Base-by-base conservation (phyloP, 2,797 vertebrate genomes). In the Gymnoscopelus microlampas region DNA sequence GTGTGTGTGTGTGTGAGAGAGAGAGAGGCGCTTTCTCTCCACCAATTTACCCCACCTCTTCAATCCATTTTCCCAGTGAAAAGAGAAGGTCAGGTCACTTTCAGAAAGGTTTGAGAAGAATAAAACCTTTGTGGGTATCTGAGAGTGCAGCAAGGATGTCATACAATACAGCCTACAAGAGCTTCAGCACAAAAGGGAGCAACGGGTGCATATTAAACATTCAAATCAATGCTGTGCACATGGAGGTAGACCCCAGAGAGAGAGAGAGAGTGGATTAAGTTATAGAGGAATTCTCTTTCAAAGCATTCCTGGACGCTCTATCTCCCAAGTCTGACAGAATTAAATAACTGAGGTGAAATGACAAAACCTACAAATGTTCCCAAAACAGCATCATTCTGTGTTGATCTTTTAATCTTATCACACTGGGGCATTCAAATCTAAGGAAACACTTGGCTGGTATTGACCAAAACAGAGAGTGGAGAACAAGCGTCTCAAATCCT, bases 151-250 rank as follows among this genome's bases (percentile, higher is more conserved):
- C 89, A 89, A 85, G 79, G 83, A 85, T 85, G 80, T 87, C 86
- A 89, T 78, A 92, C 89, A 92, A 90, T 89, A 84, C 86, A 11
- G 79, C 76, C 82, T 77, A 19, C 70, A 82, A 85, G 84, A 73
- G 73, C 71, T 77, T 80, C 24, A 55, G 65, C 66, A 90, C 87
- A 90, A 90, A 91, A 88, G 88, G 87, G 84, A 89, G 88, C 82
- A 78, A 91, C 76, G 47, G 82, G 79, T 71, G 85, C 81, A 84
- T 86, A 87, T 87, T 85, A 89, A 83, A 90, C 85, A 84, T 89
- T 88, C 82, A 83, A 76, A 84, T 78, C 79, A 80, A 85, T 85
- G 77, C 55, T 10, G 76, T 78, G 87, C 57, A 44, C 47, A 19
- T 44, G 78, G 82, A 87, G 86, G 78, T 77, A 73, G 75, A 86